Percentiles rank a stretch among this genome's conserved stretches.
phyloP scores from a whole-genome alignment of 2,888 invertebrate species.

The Pollenia angustigena region DNA sequence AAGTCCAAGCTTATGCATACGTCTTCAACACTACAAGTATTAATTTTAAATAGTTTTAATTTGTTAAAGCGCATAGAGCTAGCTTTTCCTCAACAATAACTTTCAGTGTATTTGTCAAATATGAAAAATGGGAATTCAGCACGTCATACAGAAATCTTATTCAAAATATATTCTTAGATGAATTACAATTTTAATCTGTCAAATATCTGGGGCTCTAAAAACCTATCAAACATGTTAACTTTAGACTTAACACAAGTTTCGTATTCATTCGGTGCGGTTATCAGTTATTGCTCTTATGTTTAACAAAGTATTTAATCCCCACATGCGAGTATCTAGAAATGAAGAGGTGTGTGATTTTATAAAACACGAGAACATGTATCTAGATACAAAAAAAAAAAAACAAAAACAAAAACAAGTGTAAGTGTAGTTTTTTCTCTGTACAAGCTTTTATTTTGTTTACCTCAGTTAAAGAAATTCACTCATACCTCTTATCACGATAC shows the following conservation, averaged over 20 bases:
- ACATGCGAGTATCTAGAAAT: neutral
- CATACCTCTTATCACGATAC: slow-evolving; percentile 25
- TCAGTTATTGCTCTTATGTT: neutral
- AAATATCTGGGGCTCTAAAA: neutral
- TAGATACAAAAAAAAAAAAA: neutral
- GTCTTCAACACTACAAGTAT: too few species aligned
- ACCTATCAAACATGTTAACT: slow-evolving; percentile 21
- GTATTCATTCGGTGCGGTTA: neutral
- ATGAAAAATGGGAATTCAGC: too few species aligned
- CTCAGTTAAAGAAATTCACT: slow-evolving; percentile 4
- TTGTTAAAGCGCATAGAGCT: too few species aligned
- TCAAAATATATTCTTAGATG: too few species aligned
- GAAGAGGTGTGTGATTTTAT: neutral
- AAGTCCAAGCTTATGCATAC: too few species aligned
- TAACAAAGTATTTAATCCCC: slow-evolving; percentile 7
- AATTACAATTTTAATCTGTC: too few species aligned
- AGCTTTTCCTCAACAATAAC: too few species aligned
- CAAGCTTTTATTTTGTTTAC: slow-evolving; percentile 19
- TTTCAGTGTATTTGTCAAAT: too few species aligned
- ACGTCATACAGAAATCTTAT: too few species aligned
- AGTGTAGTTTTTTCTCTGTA: neutral
- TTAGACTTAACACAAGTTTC: slow-evolving; percentile 11
- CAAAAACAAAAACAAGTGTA: slow-evolving; percentile 7
- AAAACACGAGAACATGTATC: neutral
- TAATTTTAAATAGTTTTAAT: too few species aligned